These are phyloP conservation scores for Eleutherodactylus coqui DNA, from an alignment of 2,797 vertebrate species.

Conservation along the genomic window DNA sequence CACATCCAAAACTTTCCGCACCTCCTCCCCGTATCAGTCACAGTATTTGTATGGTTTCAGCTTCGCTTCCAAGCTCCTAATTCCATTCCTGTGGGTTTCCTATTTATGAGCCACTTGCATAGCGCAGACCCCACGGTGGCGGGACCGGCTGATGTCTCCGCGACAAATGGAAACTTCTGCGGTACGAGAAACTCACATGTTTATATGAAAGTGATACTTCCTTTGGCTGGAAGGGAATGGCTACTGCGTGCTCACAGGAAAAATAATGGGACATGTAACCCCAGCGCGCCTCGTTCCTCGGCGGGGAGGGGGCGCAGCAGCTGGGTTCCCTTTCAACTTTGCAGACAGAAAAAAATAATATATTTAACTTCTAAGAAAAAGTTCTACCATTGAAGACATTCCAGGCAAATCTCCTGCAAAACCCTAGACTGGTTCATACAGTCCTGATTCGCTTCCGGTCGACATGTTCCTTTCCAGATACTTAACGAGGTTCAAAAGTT, in stretches of 20 bases:
- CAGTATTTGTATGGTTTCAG: neutral
- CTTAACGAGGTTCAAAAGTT: too few species aligned
- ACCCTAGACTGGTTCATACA: too few species aligned
- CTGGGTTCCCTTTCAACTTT: too few species aligned
- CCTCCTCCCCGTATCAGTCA: neutral
- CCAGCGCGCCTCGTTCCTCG: too few species aligned
- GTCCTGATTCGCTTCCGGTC: too few species aligned
- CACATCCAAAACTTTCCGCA: neutral
- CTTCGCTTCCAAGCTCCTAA: neutral
- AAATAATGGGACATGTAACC: neutral
- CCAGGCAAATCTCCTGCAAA: too few species aligned
- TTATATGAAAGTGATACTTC: constrained; percentile 44
- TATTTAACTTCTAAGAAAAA: too few species aligned
- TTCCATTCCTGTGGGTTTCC: constrained; percentile 42
- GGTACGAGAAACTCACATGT: constrained; percentile 23
- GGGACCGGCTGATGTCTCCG: neutral
- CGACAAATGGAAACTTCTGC: constrained; percentile 47
- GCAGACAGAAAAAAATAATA: too few species aligned
- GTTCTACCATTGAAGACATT: too few species aligned
- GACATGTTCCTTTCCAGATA: too few species aligned
- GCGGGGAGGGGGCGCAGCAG: too few species aligned
- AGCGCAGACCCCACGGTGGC: neutral
- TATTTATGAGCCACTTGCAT: constrained; percentile 4
- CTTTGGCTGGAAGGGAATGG: neutral
- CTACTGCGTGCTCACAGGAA: constrained; percentile 22